Percentiles rank a stretch among this genome's conserved stretches.
These are phyloP conservation scores for Alviniconcha marisindica DNA, from an alignment of 1,140 invertebrate species.

Conservation along the genomic window DNA sequence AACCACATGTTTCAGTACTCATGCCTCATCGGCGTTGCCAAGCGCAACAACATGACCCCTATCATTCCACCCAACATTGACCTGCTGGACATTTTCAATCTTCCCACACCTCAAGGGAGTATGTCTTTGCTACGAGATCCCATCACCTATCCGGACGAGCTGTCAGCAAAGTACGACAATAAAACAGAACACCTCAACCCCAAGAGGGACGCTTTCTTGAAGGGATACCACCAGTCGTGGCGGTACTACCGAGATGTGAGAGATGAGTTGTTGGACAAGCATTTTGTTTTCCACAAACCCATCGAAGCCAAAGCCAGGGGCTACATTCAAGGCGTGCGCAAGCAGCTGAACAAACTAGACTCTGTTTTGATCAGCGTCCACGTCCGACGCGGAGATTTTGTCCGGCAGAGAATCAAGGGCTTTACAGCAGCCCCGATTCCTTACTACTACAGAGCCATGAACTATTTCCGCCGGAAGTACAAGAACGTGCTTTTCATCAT, in stretches of 20 bases:
- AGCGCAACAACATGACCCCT: constrained; percentile 59
- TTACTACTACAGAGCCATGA: constrained; percentile 64
- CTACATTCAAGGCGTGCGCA: constrained; percentile 48
- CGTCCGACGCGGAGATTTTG: constrained; percentile 66
- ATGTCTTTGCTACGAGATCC: constrained; percentile 43
- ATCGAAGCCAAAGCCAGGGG: constrained; percentile 42
- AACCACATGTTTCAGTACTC: constrained; percentile 68
- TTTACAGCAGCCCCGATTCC: constrained; percentile 54
- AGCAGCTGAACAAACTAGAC: constrained; percentile 47
- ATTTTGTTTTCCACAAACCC: constrained; percentile 59
- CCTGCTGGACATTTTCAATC: constrained; percentile 57
- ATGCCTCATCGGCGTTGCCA: constrained; percentile 55
- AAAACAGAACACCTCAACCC: constrained; percentile 45
- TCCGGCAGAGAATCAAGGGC: constrained; percentile 55
- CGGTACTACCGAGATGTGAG: constrained; percentile 61
- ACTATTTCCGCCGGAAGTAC: constrained; percentile 62
- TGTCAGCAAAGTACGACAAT: constrained; percentile 45
- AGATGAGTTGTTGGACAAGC: constrained; percentile 53
- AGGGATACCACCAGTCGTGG: constrained; percentile 65
- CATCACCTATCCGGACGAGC: constrained; percentile 47
- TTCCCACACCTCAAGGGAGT: constrained; percentile 49
- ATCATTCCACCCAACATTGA: constrained; percentile 51
- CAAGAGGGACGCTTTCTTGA: constrained; percentile 46
- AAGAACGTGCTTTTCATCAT: constrained; percentile 63
- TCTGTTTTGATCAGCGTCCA: constrained; percentile 58